Conservation (phyloP, 2,888 invertebrate species). For the Drosophila mettleri region DNA sequence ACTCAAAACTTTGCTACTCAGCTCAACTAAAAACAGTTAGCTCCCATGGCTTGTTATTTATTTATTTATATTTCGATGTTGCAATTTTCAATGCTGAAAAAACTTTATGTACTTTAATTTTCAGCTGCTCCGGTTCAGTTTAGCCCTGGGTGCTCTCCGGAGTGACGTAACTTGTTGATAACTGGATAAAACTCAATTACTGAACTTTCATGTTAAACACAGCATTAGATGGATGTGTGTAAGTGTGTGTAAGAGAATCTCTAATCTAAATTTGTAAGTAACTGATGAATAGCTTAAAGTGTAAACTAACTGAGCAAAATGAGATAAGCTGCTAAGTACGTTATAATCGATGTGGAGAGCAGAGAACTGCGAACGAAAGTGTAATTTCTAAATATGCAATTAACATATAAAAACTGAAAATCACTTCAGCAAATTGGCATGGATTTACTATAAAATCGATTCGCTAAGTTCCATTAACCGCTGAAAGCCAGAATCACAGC, state of each 20-base stretch:
- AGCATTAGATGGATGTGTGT: background rate
- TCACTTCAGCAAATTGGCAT: background rate
- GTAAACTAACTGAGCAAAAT: constrained; percentile 33
- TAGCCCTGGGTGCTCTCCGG: constrained; percentile 15
- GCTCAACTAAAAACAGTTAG: constrained; percentile 13
- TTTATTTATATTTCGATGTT: constrained; percentile 50
- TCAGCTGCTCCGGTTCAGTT: constrained; percentile 19
- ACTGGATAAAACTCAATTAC: constrained; percentile 69
- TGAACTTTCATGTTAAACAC: constrained; percentile 48
- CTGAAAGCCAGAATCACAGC: constrained; percentile 19
- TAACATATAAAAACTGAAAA: background rate
- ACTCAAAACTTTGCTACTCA: constrained; percentile 19
- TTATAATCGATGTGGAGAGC: background rate
- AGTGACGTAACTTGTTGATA: constrained; percentile 60
- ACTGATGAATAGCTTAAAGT: constrained; percentile 19
- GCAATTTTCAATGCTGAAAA: constrained; percentile 40
- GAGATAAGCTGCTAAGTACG: constrained; percentile 5
- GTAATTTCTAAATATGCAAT: background rate
- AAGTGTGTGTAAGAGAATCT: background rate
- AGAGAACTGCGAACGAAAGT: too few species aligned
- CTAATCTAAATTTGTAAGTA: background rate
- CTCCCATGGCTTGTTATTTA: constrained; percentile 45
- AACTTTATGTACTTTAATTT: constrained; percentile 42
- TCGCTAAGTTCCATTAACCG: constrained; percentile 21
- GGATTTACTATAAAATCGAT: constrained; percentile 36